Conservation (phyloP, 37 sponge, comb jelly and placozoan species). For the Diacarnus erythraeanus region DNA sequence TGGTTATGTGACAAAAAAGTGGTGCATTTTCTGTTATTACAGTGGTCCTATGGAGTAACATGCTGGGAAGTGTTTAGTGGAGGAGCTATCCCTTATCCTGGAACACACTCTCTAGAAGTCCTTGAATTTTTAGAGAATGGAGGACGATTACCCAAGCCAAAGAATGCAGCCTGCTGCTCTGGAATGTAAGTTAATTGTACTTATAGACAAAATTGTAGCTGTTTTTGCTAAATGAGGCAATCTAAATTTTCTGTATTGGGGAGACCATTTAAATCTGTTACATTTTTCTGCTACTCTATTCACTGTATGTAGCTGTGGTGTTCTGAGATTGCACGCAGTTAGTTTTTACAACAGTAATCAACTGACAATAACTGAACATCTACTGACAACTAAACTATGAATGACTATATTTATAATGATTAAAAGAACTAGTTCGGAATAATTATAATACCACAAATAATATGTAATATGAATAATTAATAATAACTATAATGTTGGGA, state of each 20-base stretch:
- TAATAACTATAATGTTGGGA: not conserved
- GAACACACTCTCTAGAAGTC: slow-evolving; percentile 17
- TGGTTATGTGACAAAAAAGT: not conserved
- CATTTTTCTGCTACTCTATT: too few relatives aligned
- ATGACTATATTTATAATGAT: too few relatives aligned
- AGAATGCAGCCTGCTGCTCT: slow-evolving; percentile 31
- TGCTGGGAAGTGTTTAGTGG: slow-evolving; percentile 58
- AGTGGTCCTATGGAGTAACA: slow-evolving; percentile 68
- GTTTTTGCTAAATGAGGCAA: not conserved
- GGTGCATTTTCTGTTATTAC: not conserved
- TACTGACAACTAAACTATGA: too few relatives aligned
- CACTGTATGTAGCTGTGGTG: too few relatives aligned
- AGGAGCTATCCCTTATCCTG: slow-evolving; percentile 54
- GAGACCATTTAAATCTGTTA: too few relatives aligned
- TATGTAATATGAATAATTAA: not conserved
- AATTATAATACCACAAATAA: not conserved
- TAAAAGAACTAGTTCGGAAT: too few relatives aligned
- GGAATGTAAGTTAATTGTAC: slow-evolving; percentile 45
- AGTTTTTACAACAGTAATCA: too few relatives aligned
- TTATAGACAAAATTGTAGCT: not conserved
- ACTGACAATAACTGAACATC: too few relatives aligned
- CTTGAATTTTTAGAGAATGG: slow-evolving; percentile 13
- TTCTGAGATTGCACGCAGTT: too few relatives aligned
- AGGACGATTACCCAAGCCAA: slow-evolving; percentile 9
- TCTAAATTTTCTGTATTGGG: too few relatives aligned